phyloP scores from a whole-genome alignment of 1,140 invertebrate species.

The Ptiloglossa arizonensis region DNA sequence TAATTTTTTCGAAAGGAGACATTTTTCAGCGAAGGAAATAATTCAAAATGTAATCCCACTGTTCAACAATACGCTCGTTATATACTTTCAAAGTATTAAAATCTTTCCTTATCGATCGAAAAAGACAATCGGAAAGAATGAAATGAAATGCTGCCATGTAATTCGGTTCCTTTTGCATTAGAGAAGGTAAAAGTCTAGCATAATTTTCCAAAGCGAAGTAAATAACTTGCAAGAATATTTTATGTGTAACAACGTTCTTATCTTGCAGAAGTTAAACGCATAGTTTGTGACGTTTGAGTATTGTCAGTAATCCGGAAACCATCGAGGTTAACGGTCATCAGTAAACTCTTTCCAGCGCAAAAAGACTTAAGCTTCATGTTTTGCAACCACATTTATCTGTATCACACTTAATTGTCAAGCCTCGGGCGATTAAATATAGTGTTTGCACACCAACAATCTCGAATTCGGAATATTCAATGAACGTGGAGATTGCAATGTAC shows the following conservation, averaged over 20 bases:
- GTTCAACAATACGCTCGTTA: no score
- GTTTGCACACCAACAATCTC: background rate
- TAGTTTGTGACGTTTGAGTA: conserved; percentile 1
- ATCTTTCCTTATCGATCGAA: no score
- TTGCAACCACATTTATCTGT: conserved; percentile 18
- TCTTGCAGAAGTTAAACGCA: conserved; percentile 1
- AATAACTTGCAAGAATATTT: no score
- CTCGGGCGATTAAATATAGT: background rate
- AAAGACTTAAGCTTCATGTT: background rate
- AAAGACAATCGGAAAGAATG: background rate
- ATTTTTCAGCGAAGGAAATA: no score
- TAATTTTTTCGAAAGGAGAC: no score
- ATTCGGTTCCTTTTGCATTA: background rate
- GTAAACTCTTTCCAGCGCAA: conserved; percentile 7
- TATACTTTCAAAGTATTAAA: no score
- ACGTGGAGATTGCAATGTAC: no score
- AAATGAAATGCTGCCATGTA: background rate
- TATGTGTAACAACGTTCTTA: conserved; percentile 8
- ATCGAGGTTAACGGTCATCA: conserved; percentile 48
- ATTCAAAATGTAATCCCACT: no score
- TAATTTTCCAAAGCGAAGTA: background rate
- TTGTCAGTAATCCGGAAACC: conserved; percentile 34
- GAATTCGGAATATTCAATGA: background rate
- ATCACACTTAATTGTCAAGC: conserved; percentile 12
- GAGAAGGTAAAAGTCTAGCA: background rate